phyloP scores from a whole-genome alignment of 2,797 vertebrate genomes.

The Eupleurogrammus muticus region DNA sequence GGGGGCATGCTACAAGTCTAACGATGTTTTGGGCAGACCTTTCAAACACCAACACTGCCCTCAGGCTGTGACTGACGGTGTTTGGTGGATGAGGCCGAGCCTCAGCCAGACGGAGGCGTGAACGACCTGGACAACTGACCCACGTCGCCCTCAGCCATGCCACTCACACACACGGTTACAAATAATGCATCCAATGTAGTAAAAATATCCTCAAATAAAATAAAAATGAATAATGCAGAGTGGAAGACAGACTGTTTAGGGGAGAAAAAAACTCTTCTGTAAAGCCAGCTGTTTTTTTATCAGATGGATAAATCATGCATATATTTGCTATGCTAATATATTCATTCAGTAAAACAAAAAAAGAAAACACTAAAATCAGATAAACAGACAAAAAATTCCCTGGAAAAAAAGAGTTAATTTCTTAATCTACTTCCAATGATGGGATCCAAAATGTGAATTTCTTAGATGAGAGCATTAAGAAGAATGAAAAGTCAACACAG shows the following conservation, averaged over 20 bases:
- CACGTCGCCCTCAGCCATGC: neutral
- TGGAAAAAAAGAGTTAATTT: slow-evolving; percentile 27
- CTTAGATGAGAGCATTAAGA: slow-evolving; percentile 40
- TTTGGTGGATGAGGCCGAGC: no score
- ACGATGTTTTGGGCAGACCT: no score
- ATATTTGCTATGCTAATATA: slow-evolving; percentile 34
- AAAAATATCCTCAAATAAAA: slow-evolving; percentile 9
- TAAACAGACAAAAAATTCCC: slow-evolving; percentile 38
- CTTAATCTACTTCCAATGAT: slow-evolving; percentile 35
- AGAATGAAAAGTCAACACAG: neutral
- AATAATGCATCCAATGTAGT: neutral
- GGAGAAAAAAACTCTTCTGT: slow-evolving; percentile 1
- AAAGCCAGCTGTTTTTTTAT: slow-evolving; percentile 12
- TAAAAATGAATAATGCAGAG: neutral
- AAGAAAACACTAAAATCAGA: slow-evolving; percentile 31
- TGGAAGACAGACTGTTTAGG: slow-evolving; percentile 1
- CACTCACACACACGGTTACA: neutral
- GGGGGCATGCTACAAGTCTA: no score
- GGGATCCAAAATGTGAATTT: slow-evolving; percentile 35
- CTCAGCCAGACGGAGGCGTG: no score
- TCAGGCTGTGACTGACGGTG: no score
- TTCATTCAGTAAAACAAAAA: slow-evolving; percentile 24
- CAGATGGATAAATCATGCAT: neutral
- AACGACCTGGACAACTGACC: neutral
- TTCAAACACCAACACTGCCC: no score